Evolutionary conservation across 2,888 invertebrate species (phyloP).

Genomic region (Rhorus exstirpatorius): DNA sequence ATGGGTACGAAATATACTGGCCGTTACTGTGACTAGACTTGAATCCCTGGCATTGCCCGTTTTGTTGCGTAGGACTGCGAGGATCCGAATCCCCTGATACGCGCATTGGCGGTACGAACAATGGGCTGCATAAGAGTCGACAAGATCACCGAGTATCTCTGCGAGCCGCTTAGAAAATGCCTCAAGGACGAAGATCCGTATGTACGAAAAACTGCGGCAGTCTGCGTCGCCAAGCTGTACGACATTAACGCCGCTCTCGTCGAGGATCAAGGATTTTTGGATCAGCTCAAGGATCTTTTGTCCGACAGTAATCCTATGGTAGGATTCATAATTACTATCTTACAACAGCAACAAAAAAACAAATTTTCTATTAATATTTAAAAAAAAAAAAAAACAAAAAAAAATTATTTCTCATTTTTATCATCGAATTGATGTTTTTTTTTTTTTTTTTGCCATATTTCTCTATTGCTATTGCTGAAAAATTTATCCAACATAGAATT

Average conservation of each 20-base stretch:
- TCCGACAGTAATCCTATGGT: slow-evolving; percentile 99
- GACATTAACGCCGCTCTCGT: slow-evolving; percentile 93
- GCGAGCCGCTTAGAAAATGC: slow-evolving; percentile 98
- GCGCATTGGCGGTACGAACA: slow-evolving; percentile 98
- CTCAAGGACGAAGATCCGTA: slow-evolving; percentile 98
- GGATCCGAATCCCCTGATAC: slow-evolving; percentile 99
- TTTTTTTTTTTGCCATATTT: too few relatives aligned
- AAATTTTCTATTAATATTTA: too few relatives aligned
- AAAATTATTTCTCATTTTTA: too few relatives aligned
- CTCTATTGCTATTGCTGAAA: too few relatives aligned
- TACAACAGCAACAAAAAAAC: neutral
- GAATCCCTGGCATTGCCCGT: slow-evolving; percentile 86
- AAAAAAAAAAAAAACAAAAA: too few relatives aligned
- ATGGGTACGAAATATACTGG: slow-evolving; percentile 85
- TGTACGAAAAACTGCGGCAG: slow-evolving; percentile 99
- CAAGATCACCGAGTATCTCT: slow-evolving; percentile 99
- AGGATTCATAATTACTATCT: slow-evolving; percentile 62
- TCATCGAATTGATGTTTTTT: too few relatives aligned
- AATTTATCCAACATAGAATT: too few relatives aligned
- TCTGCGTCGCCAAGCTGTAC: slow-evolving; percentile 99
- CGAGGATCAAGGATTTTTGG: slow-evolving; percentile 97
- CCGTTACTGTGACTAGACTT: slow-evolving; percentile 86
- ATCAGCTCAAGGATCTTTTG: slow-evolving; percentile 97
- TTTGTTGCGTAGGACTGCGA: slow-evolving; percentile 95
- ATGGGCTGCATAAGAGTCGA: slow-evolving; percentile 99